Evolutionary conservation across 2,888 invertebrate species (phyloP).

Genomic region (Sycophila texana): DNA sequence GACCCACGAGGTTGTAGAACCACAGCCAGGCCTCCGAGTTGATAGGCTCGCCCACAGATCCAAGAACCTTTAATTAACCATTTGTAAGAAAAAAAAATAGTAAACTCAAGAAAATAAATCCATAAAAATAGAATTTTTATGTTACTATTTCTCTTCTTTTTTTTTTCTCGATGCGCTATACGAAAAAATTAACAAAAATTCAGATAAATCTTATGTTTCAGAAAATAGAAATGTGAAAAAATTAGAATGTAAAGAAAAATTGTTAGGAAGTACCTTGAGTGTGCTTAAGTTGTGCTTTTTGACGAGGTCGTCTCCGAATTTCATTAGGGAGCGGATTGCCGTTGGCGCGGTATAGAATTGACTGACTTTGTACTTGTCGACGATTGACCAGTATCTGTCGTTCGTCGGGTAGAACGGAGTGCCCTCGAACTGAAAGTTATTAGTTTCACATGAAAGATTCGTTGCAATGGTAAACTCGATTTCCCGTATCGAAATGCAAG

Average conservation of each 20-base stretch:
- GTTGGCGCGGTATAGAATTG: constrained; percentile 99
- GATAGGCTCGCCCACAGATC: constrained; percentile 99
- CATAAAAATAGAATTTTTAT: neutral
- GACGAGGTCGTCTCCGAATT: constrained; percentile 91
- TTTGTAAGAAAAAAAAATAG: constrained; percentile 1
- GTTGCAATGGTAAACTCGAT: neutral
- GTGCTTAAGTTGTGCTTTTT: constrained; percentile 77
- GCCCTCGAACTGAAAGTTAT: constrained; percentile 90
- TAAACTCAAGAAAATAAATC: neutral
- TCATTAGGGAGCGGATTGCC: constrained; percentile 96
- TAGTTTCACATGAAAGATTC: neutral
- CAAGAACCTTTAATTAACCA: constrained; percentile 81
- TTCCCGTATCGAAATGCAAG: neutral
- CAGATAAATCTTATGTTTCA: neutral
- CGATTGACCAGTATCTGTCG: constrained; percentile 94
- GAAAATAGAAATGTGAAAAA: neutral
- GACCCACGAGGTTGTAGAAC: constrained; percentile 92
- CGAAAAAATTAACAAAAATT: too few relatives aligned
- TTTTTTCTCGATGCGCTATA: too few relatives aligned
- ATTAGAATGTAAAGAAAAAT: neutral
- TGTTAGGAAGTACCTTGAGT: constrained; percentile 74
- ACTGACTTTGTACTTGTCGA: constrained; percentile 94
- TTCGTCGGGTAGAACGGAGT: constrained; percentile 96
- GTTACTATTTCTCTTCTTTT: too few relatives aligned
- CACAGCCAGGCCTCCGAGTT: constrained; percentile 99